Conservation (phyloP, 2,797 vertebrate species). For the Anisognathus igniventris region DNA sequence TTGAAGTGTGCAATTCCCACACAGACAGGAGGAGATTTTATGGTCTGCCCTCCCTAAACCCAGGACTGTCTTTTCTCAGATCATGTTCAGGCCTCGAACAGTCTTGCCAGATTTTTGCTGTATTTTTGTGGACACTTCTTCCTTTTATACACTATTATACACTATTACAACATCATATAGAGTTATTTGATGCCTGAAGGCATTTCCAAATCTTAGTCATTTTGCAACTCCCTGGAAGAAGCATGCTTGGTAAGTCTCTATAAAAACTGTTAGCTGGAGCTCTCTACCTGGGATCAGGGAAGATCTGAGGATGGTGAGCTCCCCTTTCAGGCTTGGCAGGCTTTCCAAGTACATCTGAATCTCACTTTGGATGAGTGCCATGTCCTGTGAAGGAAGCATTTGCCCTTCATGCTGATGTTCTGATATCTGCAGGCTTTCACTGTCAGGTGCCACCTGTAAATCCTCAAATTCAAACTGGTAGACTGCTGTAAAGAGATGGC, state of each 20-base stretch:
- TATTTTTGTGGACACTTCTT: background rate
- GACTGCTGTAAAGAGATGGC: constrained; percentile 82
- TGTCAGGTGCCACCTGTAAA: background rate
- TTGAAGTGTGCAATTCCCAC: background rate
- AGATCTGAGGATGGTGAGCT: constrained; percentile 79
- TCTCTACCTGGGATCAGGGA: constrained; percentile 85
- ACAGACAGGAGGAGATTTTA: background rate
- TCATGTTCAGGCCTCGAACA: background rate
- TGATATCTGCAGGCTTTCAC: background rate
- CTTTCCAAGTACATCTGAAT: constrained; percentile 78
- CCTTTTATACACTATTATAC: background rate
- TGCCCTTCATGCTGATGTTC: background rate
- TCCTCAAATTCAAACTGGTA: constrained; percentile 81
- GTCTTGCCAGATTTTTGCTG: background rate
- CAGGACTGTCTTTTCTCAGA: background rate
- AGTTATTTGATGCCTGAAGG: background rate
- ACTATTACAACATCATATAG: background rate
- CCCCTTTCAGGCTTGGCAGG: constrained; percentile 79
- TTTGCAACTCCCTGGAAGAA: background rate
- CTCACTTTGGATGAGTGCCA: constrained; percentile 59
- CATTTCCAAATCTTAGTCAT: background rate
- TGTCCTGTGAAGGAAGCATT: background rate
- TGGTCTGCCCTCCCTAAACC: background rate
- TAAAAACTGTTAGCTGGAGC: background rate
- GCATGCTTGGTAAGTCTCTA: background rate